Base-by-base conservation (phyloP, 1,140 invertebrate genomes). In the Tetragonula clypearis region DNA sequence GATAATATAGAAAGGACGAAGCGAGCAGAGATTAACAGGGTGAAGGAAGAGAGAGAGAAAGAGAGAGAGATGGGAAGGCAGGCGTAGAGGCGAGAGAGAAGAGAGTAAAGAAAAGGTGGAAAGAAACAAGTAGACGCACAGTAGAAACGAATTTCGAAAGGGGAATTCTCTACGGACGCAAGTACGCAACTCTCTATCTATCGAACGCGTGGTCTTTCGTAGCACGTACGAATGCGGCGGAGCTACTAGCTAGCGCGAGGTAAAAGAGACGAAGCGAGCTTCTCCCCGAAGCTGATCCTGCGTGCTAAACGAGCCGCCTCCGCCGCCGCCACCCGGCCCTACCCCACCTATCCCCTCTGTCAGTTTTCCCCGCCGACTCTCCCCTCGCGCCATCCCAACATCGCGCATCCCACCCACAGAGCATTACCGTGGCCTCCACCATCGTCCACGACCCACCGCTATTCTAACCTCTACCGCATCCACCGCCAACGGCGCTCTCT, bases 171-270 rank as follows among this genome's bases (percentile, higher is more conserved):
- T 53, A 68, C 23, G 49, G 62, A 73, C 56, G 71, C 35, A 35
- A 87, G 71, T 74, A 71, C 78, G 68, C 74, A 62, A 65, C 58
- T 73, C 58, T 73, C 58, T 68, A 30, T 73, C 58, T 68, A 30
- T 65, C 74, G 84, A 72, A 26, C 82, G 86, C 74, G 87, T 68
- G 90, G 90, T 88, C 79, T 91, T 92, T 87, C 55, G 87, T 89
- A 72, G 72, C 90, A 82, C 90, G 90, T 89, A 91, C 91, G 92
- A 93, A 86, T 93, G 92, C 92, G 91, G 92, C 91, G 90, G 89
- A 94, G 91, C 85, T 92, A 93, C 93, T 93, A 91, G 89, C 87
- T 79, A 89, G 81, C 91, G 90, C 88, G 87, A 90, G 87, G 89
- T 90, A 88, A 92, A 82, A 91, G 91, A 92, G 88, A 82, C 88